phyloP scores from a whole-genome alignment of 2,797 vertebrate species.

The Todus mexicanus region DNA sequence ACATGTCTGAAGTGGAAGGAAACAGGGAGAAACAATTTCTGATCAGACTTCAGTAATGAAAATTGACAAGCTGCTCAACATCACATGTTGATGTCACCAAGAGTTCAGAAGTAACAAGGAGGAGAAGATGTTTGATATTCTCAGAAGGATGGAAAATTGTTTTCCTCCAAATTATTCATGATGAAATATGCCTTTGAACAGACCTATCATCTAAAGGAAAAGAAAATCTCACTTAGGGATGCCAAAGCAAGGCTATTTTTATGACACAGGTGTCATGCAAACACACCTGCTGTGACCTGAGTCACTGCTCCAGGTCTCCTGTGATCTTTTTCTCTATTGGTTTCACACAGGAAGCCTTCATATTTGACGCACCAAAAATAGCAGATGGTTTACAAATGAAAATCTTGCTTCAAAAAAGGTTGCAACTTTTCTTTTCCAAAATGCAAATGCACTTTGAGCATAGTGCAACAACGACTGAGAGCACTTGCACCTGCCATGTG shows the following conservation, averaged over 20 bases:
- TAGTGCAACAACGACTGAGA: neutral
- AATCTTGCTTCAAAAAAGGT: neutral
- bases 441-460: neutral
- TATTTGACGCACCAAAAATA: constrained; percentile 31
- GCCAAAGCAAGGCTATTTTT: neutral
- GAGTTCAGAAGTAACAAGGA: neutral
- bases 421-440: neutral
- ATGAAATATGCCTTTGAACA: constrained; percentile 41
- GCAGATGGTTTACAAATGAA: neutral
- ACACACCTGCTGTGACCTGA: constrained; percentile 37
- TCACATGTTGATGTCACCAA: neutral
- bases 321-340: constrained; percentile 10
- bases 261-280: constrained; percentile 9
- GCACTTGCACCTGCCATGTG: neutral
- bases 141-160: neutral
- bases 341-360: constrained; percentile 36
- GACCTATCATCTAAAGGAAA: neutral
- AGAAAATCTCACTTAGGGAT: neutral
- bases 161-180: constrained; percentile 19
- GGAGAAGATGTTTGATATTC: neutral
- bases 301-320: constrained; percentile 31
- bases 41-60: neutral
- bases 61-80: neutral
- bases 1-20: neutral
- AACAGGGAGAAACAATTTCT: neutral